Evolutionary conservation across 2,797 vertebrate species (phyloP).

Genomic region (Austrolebias charrua): DNA sequence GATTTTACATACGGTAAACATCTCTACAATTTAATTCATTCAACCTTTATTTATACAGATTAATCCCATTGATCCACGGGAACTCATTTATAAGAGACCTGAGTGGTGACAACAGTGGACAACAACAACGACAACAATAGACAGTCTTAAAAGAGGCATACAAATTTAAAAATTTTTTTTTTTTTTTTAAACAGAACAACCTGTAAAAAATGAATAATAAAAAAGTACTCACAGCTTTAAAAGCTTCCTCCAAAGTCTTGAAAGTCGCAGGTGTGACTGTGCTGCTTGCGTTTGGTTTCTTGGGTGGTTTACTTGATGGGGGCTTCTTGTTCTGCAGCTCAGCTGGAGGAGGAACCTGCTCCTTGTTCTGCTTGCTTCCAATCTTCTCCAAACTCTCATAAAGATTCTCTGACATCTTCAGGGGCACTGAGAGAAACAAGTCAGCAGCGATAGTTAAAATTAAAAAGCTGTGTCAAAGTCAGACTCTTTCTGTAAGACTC

Average conservation of each 20-base stretch:
- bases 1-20: no score
- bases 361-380: constrained; percentile 89
- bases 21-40: no score
- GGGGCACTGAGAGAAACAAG: constrained; percentile 71
- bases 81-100: no score
- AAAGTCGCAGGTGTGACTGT: constrained; percentile 51
- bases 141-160: no score
- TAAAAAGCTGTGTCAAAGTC: not conserved
- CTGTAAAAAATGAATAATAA: no score
- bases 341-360: constrained; percentile 88
- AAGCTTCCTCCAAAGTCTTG: constrained; percentile 87
- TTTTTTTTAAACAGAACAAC: no score
- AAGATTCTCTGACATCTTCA: constrained; percentile 82
- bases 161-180: no score
- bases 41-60: no score
- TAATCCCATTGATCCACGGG: no score
- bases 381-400: constrained; percentile 87
- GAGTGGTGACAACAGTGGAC: no score
- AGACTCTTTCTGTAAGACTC: not conserved
- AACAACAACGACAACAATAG: no score
- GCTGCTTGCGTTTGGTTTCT: constrained; percentile 64
- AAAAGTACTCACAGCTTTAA: constrained; percentile 85
- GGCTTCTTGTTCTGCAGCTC: constrained; percentile 78
- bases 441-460: not conserved
- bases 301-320: constrained; percentile 67